Percentiles rank a stretch among this genome's conserved stretches.
Evolutionary conservation across 2,797 vertebrate genomes (phyloP).

Genomic region (Syndactyla subalaris): DNA sequence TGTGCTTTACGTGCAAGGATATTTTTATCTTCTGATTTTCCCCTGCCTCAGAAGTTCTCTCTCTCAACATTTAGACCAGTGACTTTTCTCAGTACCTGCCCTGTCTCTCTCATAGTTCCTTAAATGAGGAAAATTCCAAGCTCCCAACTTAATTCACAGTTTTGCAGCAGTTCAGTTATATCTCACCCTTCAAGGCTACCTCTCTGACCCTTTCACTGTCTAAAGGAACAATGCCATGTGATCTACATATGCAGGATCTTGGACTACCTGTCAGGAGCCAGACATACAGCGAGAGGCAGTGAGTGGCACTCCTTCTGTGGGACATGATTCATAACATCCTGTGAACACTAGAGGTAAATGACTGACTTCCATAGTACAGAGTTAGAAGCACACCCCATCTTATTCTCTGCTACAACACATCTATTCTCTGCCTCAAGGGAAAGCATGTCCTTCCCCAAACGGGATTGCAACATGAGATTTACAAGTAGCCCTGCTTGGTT

Average conservation of each 20-base stretch:
- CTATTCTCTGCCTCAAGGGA: not conserved
- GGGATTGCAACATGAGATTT: not conserved
- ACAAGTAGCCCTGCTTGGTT: not conserved
- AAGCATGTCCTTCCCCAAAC: not conserved
- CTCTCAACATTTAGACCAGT: not conserved
- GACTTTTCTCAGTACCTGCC: not conserved
- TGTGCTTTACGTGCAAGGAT: not conserved
- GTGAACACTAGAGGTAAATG: not conserved
- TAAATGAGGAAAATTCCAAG: not conserved
- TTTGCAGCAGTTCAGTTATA: not conserved
- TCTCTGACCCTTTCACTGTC: not conserved
- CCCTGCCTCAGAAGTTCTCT: not conserved
- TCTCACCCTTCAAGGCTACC: not conserved
- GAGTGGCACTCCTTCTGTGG: not conserved
- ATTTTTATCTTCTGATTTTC: not conserved
- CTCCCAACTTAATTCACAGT: not conserved
- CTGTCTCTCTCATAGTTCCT: not conserved
- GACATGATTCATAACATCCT: not conserved
- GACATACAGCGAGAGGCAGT: not conserved
- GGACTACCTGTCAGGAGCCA: not conserved
- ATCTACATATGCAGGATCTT: not conserved
- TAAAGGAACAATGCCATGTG: not conserved
- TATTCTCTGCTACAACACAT: not conserved
- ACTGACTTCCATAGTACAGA: not conserved
- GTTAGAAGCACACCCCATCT: not conserved